Base-by-base conservation (phyloP, 2,113 vertebrate species). In the Cyrtonyx montezumae region DNA sequence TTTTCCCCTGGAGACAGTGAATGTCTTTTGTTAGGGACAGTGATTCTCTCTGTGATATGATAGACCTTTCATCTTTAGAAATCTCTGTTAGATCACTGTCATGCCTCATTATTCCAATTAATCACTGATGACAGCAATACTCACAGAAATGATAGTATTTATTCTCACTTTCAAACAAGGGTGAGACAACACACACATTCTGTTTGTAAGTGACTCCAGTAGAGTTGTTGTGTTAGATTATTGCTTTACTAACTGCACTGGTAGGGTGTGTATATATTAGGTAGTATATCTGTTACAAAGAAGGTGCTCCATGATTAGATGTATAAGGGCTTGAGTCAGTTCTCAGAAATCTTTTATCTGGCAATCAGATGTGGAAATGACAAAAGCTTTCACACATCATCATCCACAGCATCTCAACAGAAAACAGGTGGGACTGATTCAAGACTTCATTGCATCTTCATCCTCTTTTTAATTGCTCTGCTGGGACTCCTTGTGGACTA, bases 311-410 rank as follows among this genome's bases (percentile, higher is more conserved):
- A 53, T 79, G 75, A 51, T 82, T 91, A 36, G 45, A 15, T 66
- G 48, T 49, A 86, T 36, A 76, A 94, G 73, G 16, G 16, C 58
- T 66, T 76, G 84, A 87, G 26, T 92, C 74, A 84, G 15, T 84
- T 89, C 75, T 92, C 81, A 66, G 87, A 89, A 92, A 70, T 87
- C 42, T 80, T 88, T 86, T n/a, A 66, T 84, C 66, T 87, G 48
- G 68, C 80, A 63, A 2, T 80, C 87, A 82, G 67, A 65, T 66
- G 13, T 89, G 63, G 36, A 43, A 40, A 36, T 92, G 63, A 76
- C 0, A 25, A 36, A 65, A 79, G 7, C 45, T 89, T 81, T 13
- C 56, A 42, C 63, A 76, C 16, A 21, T 59, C 5, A 56, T 79
- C 43, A 79, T 48, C 18, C 62, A 32, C 40, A 82, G 48, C 43